Evolutionary conservation across 92 coral and sea anemone genomes (phyloP), one percentile per base, ranked within the genome.

Genomic region (Porites cylindrica): DNA sequence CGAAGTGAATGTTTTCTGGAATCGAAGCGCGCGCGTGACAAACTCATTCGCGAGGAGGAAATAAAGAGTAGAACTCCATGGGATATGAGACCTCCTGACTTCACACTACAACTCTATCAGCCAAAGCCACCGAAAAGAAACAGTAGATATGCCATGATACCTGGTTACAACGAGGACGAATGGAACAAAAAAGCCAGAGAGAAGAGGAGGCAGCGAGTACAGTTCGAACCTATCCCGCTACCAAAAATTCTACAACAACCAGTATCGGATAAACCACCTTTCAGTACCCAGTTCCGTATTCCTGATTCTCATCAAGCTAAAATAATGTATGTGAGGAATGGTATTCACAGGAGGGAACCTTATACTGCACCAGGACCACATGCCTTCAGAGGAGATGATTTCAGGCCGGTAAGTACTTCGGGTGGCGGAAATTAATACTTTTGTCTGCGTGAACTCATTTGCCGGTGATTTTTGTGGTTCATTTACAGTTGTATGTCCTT

Each of bases 1-100:
- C 94, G 99, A 29, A 97, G 99, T 82, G 98, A 95, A 53, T 90
- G 95, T 62, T 95, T 89, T 85, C 79, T 97, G 72, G 87, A 95
- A 24, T 84, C 96, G 14, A 93, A 93, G 85, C 85, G 96, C 76
- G 81, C 75, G 19, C 91, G 84, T 20, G 93, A 95, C 77, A 79
- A 75, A 78, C 51, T 65, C 54, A 62, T 50, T 4, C 60, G 26
- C 10, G 83, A 82, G 66, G 80, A 87, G 71, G 76, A 29, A 23
- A 53, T 61, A 10, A 83, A 59, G 20, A 92, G 78, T 51, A 79
- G 90, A 6, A 95, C 94, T 13, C 85, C 86, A 14, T 95, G 98
- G 98, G 94, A 92, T 70, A 84, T 89, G 13, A 86, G 63, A n/a
- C 93, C 97, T 69, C 95, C 98, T 12, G 96, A 95, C 89, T 97